A percentile compares a stretch with the other conserved stretches of the same genome.
These are phyloP conservation scores for Pachymerium ferrugineum DNA, from an alignment of 2,888 invertebrate genomes.

Conservation along the genomic window DNA sequence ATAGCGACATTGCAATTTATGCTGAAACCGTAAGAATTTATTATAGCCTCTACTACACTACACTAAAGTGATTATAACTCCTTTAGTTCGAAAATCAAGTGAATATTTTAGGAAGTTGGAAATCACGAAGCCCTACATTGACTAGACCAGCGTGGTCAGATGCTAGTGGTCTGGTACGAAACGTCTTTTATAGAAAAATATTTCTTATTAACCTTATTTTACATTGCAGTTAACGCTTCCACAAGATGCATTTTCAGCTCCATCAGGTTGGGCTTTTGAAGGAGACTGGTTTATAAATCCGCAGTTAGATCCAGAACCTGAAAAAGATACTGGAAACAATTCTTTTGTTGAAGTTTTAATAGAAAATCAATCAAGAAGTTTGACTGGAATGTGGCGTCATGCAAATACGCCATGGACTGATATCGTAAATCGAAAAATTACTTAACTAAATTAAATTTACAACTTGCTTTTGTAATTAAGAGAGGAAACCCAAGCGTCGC, in stretches of 20 bases:
- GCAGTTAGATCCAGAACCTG: constrained; percentile 46
- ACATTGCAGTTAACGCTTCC: constrained; percentile 34
- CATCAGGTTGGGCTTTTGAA: constrained; percentile 50
- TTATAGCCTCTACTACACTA: too few species aligned
- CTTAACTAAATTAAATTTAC: neutral
- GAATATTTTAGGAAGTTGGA: constrained; percentile 48
- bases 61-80: neutral
- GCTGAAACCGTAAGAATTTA: constrained; percentile 45
- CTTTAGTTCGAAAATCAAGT: constrained; percentile 38
- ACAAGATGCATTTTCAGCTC: constrained; percentile 47
- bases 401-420: constrained; percentile 47
- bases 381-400: constrained; percentile 47
- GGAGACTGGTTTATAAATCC: constrained; percentile 51
- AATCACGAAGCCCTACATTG: constrained; percentile 48
- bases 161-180: constrained; percentile 46
- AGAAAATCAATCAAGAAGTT: constrained; percentile 47
- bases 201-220: neutral
- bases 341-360: constrained; percentile 50
- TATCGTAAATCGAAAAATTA: constrained; percentile 39
- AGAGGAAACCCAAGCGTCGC: constrained; percentile 45
- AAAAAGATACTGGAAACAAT: constrained; percentile 48
- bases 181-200: neutral
- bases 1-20: constrained; percentile 42
- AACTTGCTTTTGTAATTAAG: neutral
- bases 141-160: constrained; percentile 50